Base-by-base conservation (phyloP, 2,113 vertebrate genomes). In the Platichthys flesus region DNA sequence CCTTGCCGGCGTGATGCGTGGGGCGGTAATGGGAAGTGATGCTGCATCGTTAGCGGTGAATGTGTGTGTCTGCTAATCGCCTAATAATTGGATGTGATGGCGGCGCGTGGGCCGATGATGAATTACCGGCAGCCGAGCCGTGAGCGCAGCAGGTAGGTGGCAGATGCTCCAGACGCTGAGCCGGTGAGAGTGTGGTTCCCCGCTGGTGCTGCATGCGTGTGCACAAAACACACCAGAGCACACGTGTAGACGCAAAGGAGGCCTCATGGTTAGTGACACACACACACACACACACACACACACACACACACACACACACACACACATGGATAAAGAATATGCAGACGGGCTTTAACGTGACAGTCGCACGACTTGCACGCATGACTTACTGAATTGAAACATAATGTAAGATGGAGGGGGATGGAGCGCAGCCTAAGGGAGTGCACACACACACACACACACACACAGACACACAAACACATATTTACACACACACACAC, bases 61-160 rank as follows among this genome's bases (percentile, higher is more conserved):
- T 61, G 72, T 57, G 79, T 61, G 84, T n/a, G 67, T 84, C 83
- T 87, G 81, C 86, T 92, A 90, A 92, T 90, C 69, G 69, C 45
- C 83, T 86, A 83, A 83, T 89, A 90, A 91, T 91, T 91, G 81
- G 75, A 86, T 86, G 78, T 75, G 88, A 85, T 79, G 81, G 90
- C 83, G 56, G 74, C 76, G 78, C 47, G 82, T 82, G 65, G 76
- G 85, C 76, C 13, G 65, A 64, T 88, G 90, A 90, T 90, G 79
- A 88, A 91, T 91, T 84, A 85, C 80, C 66, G 64, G 76, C 78
- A 77, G 79, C 37, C 12, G 47, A 69, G 74, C 74, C 66, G 68
- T 35, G 77, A 76, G 85, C 67, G 21, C 86, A 86, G 77, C 79
- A 79, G 84, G 87, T 81, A 75, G 76, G 83, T 64, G 79, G 79